These are phyloP conservation scores for Rhynchonycteris naso DNA, from an alignment of 2,797 vertebrate species.

Conservation along the genomic window DNA sequence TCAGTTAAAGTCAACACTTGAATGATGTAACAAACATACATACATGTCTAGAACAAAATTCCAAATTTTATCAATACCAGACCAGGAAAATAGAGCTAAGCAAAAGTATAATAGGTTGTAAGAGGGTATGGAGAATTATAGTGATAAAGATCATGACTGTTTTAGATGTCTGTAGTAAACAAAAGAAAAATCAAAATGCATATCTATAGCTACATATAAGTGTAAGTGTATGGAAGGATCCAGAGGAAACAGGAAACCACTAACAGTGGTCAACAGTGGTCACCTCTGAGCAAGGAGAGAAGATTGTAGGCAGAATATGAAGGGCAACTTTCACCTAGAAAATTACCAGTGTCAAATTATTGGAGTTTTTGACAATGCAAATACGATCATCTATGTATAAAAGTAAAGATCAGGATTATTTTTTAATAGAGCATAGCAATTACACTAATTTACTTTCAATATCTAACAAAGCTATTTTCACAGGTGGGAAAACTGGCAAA, in stretches of 20 bases:
- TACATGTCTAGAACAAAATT: neutral
- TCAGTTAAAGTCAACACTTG: neutral
- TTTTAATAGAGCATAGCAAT: neutral
- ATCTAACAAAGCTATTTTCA: constrained; percentile 33
- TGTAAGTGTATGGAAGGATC: neutral
- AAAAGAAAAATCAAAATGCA: neutral
- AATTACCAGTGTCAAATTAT: neutral
- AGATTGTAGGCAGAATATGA: neutral
- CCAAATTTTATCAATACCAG: neutral
- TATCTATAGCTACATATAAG: neutral
- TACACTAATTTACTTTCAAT: neutral
- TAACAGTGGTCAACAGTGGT: neutral
- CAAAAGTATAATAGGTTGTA: neutral
- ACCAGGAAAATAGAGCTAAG: neutral
- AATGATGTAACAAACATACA: neutral
- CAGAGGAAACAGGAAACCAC: neutral
- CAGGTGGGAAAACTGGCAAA: neutral
- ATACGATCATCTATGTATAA: neutral
- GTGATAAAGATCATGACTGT: neutral
- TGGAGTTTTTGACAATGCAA: neutral
- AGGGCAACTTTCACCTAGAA: neutral
- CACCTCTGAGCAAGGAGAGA: neutral
- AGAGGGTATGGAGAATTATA: neutral
- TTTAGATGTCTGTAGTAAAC: neutral
- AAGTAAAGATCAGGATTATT: constrained; percentile 4